Evolutionary conservation across 2,797 vertebrate genomes (phyloP), one percentile per base, ranked within the genome.

Genomic region (Pseudopleuronectes americanus): DNA sequence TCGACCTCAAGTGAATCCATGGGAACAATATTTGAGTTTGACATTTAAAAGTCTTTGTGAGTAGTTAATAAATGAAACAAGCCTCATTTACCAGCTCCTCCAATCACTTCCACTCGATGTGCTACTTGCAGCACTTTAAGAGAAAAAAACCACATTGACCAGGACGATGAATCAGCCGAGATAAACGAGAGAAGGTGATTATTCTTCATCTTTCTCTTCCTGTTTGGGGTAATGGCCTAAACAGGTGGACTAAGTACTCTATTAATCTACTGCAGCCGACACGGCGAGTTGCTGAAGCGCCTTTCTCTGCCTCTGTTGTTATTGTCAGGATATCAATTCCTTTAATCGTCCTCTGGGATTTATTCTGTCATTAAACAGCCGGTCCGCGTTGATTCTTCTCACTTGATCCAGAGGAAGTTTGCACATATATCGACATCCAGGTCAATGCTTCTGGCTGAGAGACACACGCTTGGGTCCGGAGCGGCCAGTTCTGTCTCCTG

Each of bases 321-420:
- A 75, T 81, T 85, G 89, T 91, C 88, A 85, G 79, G 64, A 65
- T 81, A 71, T 91, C 85, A 87, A 90, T 89, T 87, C 57, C 67
- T 89, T 76, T 77, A 83, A 90, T 76, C 55, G 57, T 86, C 80
- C 66, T 73, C 55, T 74, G 77, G 79, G 88, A 89, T 90, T 89
- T 89, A 89, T 88, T 83, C 74, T 80, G 86, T 79, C 87, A 81
- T 90, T 89, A 87, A 87, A 86, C 87, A 84, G 76, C 73, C 74
- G 2, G 31, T 12, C 71, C 57, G 71, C 60, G 84, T 86, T 74
- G 83, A 89, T 85, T 89, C 81, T 56, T 83, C 87, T 72, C 84
- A 77, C 86, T 90, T 77, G 74, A 84, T 74, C 68, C 75, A 56
- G 79, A 82, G 55, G 64, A 80, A 61, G 68, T 89, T 83, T 77